These are phyloP conservation scores for Dynastes hyllus DNA, from an alignment of 2,888 invertebrate species.

Conservation along the genomic window DNA sequence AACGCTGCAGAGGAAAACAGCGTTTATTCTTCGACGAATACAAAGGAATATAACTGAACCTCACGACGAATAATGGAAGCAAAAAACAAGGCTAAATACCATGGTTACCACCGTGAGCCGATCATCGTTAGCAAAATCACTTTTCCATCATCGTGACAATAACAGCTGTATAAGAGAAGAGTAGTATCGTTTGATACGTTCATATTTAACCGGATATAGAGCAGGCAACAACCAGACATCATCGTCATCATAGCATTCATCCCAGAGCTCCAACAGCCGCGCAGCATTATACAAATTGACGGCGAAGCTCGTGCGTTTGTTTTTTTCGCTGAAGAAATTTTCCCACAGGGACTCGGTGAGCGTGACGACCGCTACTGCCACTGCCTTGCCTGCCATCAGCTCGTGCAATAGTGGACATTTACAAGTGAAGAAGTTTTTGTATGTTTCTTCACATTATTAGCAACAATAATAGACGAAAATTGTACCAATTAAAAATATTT, in stretches of 20 bases:
- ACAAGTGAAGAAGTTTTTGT: no score
- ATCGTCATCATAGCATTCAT: background rate
- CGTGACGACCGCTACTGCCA: slow-evolving; percentile 27
- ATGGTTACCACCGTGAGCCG: background rate
- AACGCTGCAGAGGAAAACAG: background rate
- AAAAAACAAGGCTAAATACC: slow-evolving; percentile 5
- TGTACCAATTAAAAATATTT: no score
- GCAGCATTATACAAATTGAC: slow-evolving; percentile 30
- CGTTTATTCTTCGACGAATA: background rate
- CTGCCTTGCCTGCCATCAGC: background rate
- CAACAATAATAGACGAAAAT: no score
- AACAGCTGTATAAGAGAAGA: background rate
- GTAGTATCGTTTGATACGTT: background rate
- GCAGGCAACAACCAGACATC: background rate
- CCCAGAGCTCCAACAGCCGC: background rate
- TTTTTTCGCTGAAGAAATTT: slow-evolving; percentile 30
- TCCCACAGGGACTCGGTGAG: slow-evolving; percentile 43
- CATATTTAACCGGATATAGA: slow-evolving; percentile 3
- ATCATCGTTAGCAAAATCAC: background rate
- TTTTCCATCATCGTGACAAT: background rate
- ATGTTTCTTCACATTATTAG: no score
- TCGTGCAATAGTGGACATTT: no score
- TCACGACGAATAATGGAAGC: background rate
- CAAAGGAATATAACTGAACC: slow-evolving; percentile 1
- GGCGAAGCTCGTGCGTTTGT: slow-evolving; percentile 17